Base-by-base conservation (phyloP, 2,888 invertebrate genomes). In the Eucriotettix oculatus region DNA sequence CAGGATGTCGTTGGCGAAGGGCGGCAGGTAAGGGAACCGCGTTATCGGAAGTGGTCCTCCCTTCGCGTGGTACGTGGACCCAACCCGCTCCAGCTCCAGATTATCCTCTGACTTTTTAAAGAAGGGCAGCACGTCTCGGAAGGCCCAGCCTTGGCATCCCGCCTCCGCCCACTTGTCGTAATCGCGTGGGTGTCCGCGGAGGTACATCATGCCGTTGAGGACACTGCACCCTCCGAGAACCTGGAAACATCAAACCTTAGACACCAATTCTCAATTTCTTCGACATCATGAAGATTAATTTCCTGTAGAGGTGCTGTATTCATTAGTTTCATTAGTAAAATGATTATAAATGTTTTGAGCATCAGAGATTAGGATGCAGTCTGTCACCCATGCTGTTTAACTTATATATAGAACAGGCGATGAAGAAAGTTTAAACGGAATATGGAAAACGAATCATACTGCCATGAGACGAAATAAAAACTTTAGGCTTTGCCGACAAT, bases 161-260 rank as follows among this genome's bases (percentile, higher is more conserved):
- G 81, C 78, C 14, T 76, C 76, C 5, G 79, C 86, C 90, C 90
- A 90, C 10, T 80, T 78, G 68, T 89, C 83, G 72, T 85, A 90
- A 73, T 90, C 90, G 1, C 76, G 78, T 0, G 84, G 78, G 66
- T 85, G 83, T 0, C 90, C 90, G 29, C 90, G 77, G 72, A 85
- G 83, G 71, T 90, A 90, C 82, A 86, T 87, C 90, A 90, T 90
- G 1, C 89, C 89, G 69, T 90, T 87, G 58, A 86, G 79, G 0
- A 83, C 84, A 55, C 75, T 75, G 65, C 80, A 80, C 0, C 89
- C 90, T 9, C 89, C 90, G 68, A 78, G 70, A 10, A 74, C 65
- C 65, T 65, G 62, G 14, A 43, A 29, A 48, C n/a, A 10, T 12
- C 29, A 29, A 29, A 2, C 29, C 29, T 29, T 7, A 29, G 29